Conservation (phyloP, 2,888 invertebrate genomes). For the Diabrotica balteata region DNA sequence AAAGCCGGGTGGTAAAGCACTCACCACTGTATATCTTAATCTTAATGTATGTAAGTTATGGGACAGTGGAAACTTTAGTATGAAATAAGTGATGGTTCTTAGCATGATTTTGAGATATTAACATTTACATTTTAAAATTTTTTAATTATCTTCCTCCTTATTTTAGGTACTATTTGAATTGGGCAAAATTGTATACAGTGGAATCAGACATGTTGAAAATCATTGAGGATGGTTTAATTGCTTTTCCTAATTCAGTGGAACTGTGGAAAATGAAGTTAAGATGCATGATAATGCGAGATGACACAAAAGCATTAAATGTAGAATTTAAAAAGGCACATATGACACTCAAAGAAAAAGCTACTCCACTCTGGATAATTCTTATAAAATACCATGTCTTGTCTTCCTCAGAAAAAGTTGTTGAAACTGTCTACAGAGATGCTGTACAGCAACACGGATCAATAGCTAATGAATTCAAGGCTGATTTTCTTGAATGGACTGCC, state of each 20-base stretch:
- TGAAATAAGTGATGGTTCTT: no score
- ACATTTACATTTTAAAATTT: not conserved
- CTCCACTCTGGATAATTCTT: constrained; percentile 61
- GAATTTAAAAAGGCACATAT: constrained; percentile 53
- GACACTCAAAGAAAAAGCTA: constrained; percentile 56
- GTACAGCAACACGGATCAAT: constrained; percentile 63
- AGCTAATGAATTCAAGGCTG: constrained; percentile 66
- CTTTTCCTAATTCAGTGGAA: constrained; percentile 59
- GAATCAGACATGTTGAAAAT: constrained; percentile 43
- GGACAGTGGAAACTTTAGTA: no score
- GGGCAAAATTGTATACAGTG: constrained; percentile 49
- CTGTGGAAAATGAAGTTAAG: constrained; percentile 64
- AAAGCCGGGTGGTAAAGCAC: no score
- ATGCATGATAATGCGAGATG: constrained; percentile 60
- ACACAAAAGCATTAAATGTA: constrained; percentile 53
- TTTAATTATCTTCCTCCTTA: not conserved
- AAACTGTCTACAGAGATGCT: constrained; percentile 59
- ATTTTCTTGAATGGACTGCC: constrained; percentile 67
- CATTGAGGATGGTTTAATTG: constrained; percentile 58
- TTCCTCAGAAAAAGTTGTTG: constrained; percentile 54
- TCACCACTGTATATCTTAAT: no score
- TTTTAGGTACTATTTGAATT: constrained; percentile 47
- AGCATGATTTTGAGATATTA: no score
- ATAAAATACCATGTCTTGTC: constrained; percentile 54
- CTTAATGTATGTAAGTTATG: no score